These are phyloP conservation scores for Hydrozoanthus tunicans DNA, from an alignment of 64 coral and sea anemone genomes.

Conservation along the genomic window DNA sequence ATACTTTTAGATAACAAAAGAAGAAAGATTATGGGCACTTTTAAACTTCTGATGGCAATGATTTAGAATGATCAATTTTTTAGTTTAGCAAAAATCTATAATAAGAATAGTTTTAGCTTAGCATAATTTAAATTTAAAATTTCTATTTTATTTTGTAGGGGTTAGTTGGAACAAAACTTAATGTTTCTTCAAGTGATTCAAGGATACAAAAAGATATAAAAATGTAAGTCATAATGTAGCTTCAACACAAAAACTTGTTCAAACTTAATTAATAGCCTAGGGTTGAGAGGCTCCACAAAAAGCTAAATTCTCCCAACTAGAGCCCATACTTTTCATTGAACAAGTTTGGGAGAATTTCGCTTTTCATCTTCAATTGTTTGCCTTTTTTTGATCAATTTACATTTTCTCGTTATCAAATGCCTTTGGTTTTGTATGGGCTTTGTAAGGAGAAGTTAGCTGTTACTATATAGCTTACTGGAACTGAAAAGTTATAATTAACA, in stretches of 20 bases:
- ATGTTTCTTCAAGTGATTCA: slow-evolving; percentile 44
- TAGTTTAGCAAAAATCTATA: background rate
- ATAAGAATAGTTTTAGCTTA: background rate
- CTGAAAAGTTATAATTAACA: too few species aligned
- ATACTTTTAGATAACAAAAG: too few species aligned
- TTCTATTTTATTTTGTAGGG: background rate
- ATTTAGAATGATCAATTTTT: background rate
- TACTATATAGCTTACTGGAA: too few species aligned
- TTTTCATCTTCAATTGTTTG: background rate
- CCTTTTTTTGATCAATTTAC: background rate
- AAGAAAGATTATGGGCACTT: too few species aligned
- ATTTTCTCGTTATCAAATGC: too few species aligned
- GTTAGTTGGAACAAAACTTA: slow-evolving; percentile 41
- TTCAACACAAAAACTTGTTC: background rate
- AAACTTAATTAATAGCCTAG: too few species aligned
- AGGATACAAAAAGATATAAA: slow-evolving; percentile 60
- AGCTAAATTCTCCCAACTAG: too few species aligned
- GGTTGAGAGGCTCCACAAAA: too few species aligned
- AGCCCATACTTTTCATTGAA: too few species aligned
- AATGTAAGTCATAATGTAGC: slow-evolving; percentile 33
- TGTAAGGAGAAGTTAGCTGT: too few species aligned
- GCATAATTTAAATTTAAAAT: background rate
- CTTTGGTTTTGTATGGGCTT: too few species aligned
- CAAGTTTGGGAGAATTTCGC: background rate
- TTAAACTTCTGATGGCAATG: background rate